Conservation (phyloP, 2,797 vertebrate species). For the Lagothrix lagotricha region DNA sequence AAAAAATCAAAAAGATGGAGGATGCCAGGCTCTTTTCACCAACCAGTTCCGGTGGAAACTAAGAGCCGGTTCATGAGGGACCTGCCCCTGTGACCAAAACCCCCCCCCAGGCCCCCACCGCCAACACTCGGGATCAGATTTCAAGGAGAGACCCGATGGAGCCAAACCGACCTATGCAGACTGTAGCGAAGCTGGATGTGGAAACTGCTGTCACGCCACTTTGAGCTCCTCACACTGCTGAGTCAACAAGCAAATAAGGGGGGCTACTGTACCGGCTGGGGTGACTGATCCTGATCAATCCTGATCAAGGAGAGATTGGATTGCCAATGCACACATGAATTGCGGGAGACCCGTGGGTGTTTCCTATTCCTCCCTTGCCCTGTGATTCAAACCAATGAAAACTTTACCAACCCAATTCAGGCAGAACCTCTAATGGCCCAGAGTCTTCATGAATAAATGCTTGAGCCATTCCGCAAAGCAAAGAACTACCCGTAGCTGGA, state of each 20-base stretch:
- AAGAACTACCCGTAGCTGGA: no score
- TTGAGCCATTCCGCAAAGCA: neutral
- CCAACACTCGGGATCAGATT: neutral
- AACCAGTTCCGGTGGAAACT: neutral
- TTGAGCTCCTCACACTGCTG: rapidly evolving
- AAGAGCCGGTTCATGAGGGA: neutral
- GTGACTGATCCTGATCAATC: no score
- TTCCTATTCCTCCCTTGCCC: neutral
- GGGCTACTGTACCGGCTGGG: neutral
- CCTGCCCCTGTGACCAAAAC: neutral
- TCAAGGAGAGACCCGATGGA: neutral
- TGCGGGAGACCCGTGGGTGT: no score
- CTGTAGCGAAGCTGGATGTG: rapidly evolving
- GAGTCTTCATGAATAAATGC: neutral
- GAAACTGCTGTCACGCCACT: neutral
- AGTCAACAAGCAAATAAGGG: neutral
- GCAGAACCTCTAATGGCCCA: neutral
- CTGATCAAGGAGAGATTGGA: rapidly evolving
- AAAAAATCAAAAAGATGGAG: neutral
- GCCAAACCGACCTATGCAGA: neutral
- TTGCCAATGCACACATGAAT: rapidly evolving
- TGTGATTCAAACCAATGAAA: neutral
- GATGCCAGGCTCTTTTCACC: neutral
- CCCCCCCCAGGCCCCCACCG: neutral
- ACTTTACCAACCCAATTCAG: neutral